Percentiles rank a stretch among this genome's conserved stretches.
Evolutionary conservation across 2,113 vertebrate genomes (phyloP).

Genomic region (Cepphus grylle): DNA sequence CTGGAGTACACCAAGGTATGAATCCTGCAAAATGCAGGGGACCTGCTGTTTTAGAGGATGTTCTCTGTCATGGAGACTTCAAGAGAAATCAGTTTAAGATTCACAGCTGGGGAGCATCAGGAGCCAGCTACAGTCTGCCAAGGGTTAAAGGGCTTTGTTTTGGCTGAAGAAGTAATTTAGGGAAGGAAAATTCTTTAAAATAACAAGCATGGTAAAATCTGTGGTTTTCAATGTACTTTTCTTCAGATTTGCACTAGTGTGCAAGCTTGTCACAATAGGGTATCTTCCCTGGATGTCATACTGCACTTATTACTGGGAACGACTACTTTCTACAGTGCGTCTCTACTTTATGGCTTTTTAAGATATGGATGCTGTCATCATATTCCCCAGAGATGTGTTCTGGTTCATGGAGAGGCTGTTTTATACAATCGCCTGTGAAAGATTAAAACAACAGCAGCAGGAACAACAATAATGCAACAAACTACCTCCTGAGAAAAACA

Average conservation of each 20-base stretch:
- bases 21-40: neutral
- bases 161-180: neutral
- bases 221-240: neutral
- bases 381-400: constrained; percentile 41
- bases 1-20: neutral
- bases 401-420: constrained; percentile 45
- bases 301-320: constrained; percentile 14
- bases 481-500: constrained; percentile 4
- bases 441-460: constrained; percentile 40
- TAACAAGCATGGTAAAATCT: neutral
- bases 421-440: constrained; percentile 46
- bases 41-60: neutral
- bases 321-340: neutral
- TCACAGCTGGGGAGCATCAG: neutral
- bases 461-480: constrained; percentile 6
- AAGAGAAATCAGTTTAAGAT: neutral
- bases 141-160: neutral
- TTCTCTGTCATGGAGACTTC: neutral
- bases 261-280: constrained; percentile 20
- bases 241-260: neutral
- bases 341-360: constrained; percentile 49
- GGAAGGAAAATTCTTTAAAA: neutral
- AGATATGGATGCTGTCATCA: constrained; percentile 52
- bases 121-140: neutral
- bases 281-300: constrained; percentile 1